Conservation (phyloP, 2,888 invertebrate genomes). For the Drosophila atroscutellata region DNA sequence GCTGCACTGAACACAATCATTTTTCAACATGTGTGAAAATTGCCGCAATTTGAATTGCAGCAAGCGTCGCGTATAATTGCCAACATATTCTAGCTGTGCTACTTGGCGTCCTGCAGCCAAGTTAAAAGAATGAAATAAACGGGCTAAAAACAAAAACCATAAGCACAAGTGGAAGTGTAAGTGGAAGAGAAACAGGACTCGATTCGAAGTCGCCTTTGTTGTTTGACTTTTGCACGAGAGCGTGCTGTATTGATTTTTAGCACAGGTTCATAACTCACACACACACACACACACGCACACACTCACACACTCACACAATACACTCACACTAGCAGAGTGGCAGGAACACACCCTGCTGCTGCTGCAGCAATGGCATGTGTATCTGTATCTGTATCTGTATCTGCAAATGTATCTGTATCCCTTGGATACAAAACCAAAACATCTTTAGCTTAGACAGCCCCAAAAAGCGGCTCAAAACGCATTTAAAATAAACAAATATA, state of each 20-base stretch:
- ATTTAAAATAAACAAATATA: slow-evolving; percentile 3
- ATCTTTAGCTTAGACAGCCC: slow-evolving; percentile 13
- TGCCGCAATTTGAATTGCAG: slow-evolving; percentile 37
- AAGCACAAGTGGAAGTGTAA: slow-evolving; percentile 7
- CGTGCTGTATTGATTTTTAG: slow-evolving; percentile 58
- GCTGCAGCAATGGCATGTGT: slow-evolving; percentile 48
- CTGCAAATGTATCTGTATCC: slow-evolving; percentile 46
- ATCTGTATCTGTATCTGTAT: slow-evolving; percentile 56
- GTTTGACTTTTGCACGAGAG: slow-evolving; percentile 50
- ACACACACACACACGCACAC: slow-evolving; percentile 10
- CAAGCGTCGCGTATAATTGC: slow-evolving; percentile 28
- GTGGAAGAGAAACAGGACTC: slow-evolving; percentile 22
- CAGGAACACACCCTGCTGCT: slow-evolving; percentile 50
- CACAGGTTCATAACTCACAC: slow-evolving; percentile 46
- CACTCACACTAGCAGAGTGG: slow-evolving; percentile 1
- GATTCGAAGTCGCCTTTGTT: slow-evolving; percentile 34
- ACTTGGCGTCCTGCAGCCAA: slow-evolving; percentile 23
- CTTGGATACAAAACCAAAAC: slow-evolving; percentile 40
- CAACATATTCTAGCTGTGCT: slow-evolving; percentile 5
- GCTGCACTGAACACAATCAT: slow-evolving; percentile 28
- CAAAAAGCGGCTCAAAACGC: slow-evolving; percentile 3
- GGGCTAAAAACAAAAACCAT: slow-evolving; percentile 3
- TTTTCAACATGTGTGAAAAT: slow-evolving; percentile 49
- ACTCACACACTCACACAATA: slow-evolving; percentile 8
- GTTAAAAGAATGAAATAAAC: background rate